phyloP scores from a whole-genome alignment of 2,113 vertebrate species.

The Halcyon malimbica region DNA sequence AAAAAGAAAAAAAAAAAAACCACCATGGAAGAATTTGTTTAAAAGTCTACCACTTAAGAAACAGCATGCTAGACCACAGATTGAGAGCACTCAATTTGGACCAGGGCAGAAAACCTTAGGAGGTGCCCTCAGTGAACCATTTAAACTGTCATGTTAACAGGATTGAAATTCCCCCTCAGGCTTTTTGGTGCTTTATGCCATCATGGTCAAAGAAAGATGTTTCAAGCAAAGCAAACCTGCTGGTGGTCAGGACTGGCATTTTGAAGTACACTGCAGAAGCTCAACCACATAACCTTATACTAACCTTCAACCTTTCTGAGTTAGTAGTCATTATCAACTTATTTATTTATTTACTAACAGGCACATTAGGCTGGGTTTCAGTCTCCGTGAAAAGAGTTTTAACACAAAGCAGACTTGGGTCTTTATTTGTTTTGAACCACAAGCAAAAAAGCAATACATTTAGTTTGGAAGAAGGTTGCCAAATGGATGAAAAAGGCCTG shows the following conservation, averaged over 20 bases:
- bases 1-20: neutral
- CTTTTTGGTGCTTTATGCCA: neutral
- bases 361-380: neutral
- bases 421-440: slow-evolving; percentile 46
- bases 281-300: neutral
- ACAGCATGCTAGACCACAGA: slow-evolving; percentile 6
- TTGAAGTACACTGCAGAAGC: neutral
- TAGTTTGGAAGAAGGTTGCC: slow-evolving; percentile 7
- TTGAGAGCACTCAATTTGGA: neutral
- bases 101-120: neutral
- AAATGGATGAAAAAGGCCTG: slow-evolving; percentile 53
- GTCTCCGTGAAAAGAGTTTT: slow-evolving; percentile 21
- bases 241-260: neutral
- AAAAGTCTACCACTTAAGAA: neutral
- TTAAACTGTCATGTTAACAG: neutral
- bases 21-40: neutral
- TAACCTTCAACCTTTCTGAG: neutral
- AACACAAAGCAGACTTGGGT: slow-evolving; percentile 48
- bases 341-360: neutral
- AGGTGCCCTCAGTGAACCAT: neutral
- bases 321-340: neutral
- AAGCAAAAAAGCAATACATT: neutral
- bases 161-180: neutral
- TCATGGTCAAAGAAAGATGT: neutral
- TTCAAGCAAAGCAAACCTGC: neutral